A percentile compares a stretch with the other conserved stretches of the same genome.
Conservation (phyloP, 2,113 vertebrate species). For the Cricetomys ansorgei region DNA sequence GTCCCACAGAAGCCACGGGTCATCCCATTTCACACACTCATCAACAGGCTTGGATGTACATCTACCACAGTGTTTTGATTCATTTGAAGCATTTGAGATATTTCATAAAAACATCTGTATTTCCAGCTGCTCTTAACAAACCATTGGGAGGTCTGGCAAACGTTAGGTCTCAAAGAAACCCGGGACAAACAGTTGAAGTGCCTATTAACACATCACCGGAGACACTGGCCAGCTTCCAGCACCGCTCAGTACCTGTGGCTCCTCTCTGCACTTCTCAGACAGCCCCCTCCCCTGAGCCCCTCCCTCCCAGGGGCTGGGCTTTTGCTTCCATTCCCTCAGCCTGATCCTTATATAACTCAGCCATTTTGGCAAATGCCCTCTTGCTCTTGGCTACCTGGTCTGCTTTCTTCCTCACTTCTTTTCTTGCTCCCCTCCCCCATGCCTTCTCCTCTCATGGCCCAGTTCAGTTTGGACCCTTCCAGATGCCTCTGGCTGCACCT, state of each 20-base stretch:
- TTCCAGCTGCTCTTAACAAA: slow-evolving; percentile 3
- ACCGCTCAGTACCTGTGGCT: too few species aligned
- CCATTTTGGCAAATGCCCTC: not conserved
- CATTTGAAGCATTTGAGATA: not conserved
- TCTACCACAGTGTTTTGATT: not conserved
- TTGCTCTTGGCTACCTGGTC: not conserved
- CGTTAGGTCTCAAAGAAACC: not conserved
- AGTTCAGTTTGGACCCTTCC: not conserved
- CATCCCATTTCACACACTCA: not conserved
- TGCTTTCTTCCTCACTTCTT: not conserved
- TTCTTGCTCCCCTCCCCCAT: not conserved
- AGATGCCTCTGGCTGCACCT: too few species aligned
- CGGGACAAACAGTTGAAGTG: not conserved
- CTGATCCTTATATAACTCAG: not conserved
- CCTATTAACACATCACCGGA: not conserved
- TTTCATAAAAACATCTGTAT: not conserved
- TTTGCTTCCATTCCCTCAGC: not conserved
- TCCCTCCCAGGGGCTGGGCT: not conserved
- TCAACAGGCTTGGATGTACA: not conserved
- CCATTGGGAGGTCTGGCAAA: not conserved
- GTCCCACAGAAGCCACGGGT: not conserved
- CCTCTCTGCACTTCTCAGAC: not conserved
- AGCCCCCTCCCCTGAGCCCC: not conserved
- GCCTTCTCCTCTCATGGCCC: not conserved
- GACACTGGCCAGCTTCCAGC: not conserved